Conservation (phyloP, 2,888 invertebrate species). For the Perizoma affinitatum region DNA sequence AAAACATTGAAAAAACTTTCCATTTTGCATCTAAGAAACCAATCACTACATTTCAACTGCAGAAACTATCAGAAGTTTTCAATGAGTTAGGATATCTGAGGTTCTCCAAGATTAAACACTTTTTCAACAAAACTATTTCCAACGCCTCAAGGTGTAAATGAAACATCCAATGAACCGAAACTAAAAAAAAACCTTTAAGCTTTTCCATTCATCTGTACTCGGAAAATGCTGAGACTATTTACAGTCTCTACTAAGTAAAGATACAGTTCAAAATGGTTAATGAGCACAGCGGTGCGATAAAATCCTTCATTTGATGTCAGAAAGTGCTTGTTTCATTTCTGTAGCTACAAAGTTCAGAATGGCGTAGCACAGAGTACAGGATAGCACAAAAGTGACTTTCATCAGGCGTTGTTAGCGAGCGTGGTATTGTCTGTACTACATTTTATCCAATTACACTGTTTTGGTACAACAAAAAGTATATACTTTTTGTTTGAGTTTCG, state of each 20-base stretch:
- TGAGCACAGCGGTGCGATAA: neutral
- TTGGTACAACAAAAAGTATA: constrained; percentile 18
- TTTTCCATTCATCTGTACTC: constrained; percentile 15
- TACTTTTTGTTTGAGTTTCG: constrained; percentile 24
- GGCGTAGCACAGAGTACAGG: neutral
- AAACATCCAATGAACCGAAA: constrained; percentile 26
- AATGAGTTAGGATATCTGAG: constrained; percentile 12
- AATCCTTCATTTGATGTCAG: constrained; percentile 2
- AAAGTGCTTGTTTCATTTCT: neutral
- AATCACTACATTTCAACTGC: no score
- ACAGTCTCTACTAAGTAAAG: neutral
- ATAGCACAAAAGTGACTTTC: constrained; percentile 16
- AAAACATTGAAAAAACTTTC: neutral
- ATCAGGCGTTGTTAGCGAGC: constrained; percentile 23
- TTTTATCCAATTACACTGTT: constrained; percentile 26
- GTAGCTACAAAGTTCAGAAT: neutral
- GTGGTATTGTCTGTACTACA: constrained; percentile 17
- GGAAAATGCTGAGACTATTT: constrained; percentile 6
- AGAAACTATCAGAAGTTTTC: constrained; percentile 7
- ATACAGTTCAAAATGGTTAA: constrained; percentile 16
- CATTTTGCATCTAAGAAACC: neutral
- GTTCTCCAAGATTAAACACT: constrained; percentile 18
- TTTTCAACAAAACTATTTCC: constrained; percentile 11
- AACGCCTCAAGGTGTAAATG: constrained; percentile 17
- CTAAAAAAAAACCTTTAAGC: constrained; percentile 9